Evolutionary conservation across 2,888 invertebrate species (phyloP).

Genomic region (Sesamia inferens): DNA sequence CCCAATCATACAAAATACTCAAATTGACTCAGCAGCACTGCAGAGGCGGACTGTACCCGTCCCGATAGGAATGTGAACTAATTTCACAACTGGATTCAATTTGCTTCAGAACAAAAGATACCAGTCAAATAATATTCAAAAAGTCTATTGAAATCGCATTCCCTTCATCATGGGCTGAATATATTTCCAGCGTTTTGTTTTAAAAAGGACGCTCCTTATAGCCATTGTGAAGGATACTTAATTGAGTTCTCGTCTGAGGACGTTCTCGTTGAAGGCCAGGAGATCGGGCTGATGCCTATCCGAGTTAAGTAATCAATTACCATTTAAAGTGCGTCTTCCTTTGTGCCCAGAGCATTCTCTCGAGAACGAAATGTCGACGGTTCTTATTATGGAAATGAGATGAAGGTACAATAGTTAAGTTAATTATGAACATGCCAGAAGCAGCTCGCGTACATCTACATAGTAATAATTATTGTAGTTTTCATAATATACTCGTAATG

Average conservation of each 20-base stretch:
- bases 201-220: constrained; percentile 34
- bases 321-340: constrained; percentile 42
- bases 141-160: constrained; percentile 52
- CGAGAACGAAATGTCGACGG: constrained; percentile 9
- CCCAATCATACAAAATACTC: constrained; percentile 21
- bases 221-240: constrained; percentile 45
- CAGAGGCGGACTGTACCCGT: constrained; percentile 14
- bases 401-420: not conserved
- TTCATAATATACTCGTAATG: not conserved
- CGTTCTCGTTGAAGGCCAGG: constrained; percentile 6
- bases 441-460: not conserved
- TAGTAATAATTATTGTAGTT: not conserved
- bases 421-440: constrained; percentile 10
- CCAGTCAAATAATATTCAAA: constrained; percentile 57
- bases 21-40: constrained; percentile 24
- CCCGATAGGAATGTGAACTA: constrained; percentile 46
- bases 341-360: constrained; percentile 17
- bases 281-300: constrained; percentile 44
- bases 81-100: constrained; percentile 57
- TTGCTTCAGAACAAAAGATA: constrained; percentile 57
- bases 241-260: constrained; percentile 39
- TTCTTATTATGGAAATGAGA: constrained; percentile 12
- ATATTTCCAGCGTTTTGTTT: constrained; percentile 48
- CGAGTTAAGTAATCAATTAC: constrained; percentile 43
- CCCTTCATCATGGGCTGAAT: constrained; percentile 28